Percentiles rank a stretch among this genome's conserved stretches.
These are phyloP conservation scores for Oopsacas minuta DNA, from an alignment of 37 sponge, comb jelly and placozoan genomes.

Conservation along the genomic window DNA sequence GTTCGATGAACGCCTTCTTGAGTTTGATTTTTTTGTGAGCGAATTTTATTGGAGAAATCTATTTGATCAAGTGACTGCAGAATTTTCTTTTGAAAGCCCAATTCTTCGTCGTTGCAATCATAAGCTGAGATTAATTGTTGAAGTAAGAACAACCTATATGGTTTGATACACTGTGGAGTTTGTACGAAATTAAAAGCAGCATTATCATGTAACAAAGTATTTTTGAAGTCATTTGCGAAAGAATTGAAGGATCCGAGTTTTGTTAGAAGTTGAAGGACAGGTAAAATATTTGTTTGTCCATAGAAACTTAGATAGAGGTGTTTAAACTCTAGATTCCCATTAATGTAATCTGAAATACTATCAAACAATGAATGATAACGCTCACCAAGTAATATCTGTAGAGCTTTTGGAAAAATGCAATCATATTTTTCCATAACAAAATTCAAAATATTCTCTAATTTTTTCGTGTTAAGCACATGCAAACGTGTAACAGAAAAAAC, in stretches of 20 bases:
- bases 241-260: neutral
- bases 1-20: too few relatives aligned
- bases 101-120: neutral
- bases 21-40: too few relatives aligned
- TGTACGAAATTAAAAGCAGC: neutral
- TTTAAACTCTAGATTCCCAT: neutral
- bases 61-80: too few relatives aligned
- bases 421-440: neutral
- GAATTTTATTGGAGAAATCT: too few relatives aligned
- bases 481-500: neutral
- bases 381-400: neutral
- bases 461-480: too few relatives aligned
- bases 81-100: neutral
- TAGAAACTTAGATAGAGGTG: neutral
- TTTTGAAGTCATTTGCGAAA: neutral
- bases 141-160: neutral
- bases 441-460: neutral
- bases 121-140: neutral
- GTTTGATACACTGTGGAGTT: neutral
- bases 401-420: neutral
- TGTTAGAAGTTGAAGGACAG: neutral
- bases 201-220: neutral
- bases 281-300: too few relatives aligned
- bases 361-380: neutral
- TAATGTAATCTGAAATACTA: neutral